Evolutionary conservation across 2,113 vertebrate species (phyloP), one percentile per base, ranked within the genome.

Genomic region (Myrmophylax atrothorax): DNA sequence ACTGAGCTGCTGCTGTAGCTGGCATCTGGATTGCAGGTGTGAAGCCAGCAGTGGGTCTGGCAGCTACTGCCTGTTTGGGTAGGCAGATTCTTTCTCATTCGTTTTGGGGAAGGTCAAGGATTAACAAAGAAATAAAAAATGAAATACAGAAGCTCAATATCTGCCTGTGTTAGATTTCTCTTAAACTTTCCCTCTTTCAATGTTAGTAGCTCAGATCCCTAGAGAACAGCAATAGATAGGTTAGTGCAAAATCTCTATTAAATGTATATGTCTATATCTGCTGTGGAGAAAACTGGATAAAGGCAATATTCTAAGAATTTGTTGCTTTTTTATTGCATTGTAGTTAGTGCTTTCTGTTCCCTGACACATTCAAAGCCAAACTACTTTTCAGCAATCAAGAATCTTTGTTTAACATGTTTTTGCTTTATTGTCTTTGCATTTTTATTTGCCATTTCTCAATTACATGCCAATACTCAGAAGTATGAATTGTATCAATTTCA

Each of bases 71-170:
- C 28, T 78, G 29, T 84, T 92, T 47, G 68, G 42, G 69, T n/a
- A 83, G 60, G 49, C 35, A 87, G 40, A 59, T 23, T 46, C 72
- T 60, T 92, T 95, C 58, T 92, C 9, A 37, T 95, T 72, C 84
- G 33, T 69, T 69, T 90, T 38, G 50, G 75, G 31, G 42, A 94
- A 93, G 37, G 35, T 86, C 38, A 17, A 56, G 53, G 64, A 87
- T 92, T 83, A 95, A 73, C 69, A 74, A 38, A 69, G 59, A 46
- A 73, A 87, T 84, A 84, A 85, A 94, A 91, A 94, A 73, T 35
- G 4, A 78, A 38, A 28, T 81, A 26, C 11, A 60, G 77, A 94
- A 87, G 49, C 49, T 81, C n/a, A 94, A 52, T 35, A 18, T 80
- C 59, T 81, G 55, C 24, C 35, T 59, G 3, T 17, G 8, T 37